phyloP scores from a whole-genome alignment of 2,888 invertebrate genomes.

The Antitype chi region DNA sequence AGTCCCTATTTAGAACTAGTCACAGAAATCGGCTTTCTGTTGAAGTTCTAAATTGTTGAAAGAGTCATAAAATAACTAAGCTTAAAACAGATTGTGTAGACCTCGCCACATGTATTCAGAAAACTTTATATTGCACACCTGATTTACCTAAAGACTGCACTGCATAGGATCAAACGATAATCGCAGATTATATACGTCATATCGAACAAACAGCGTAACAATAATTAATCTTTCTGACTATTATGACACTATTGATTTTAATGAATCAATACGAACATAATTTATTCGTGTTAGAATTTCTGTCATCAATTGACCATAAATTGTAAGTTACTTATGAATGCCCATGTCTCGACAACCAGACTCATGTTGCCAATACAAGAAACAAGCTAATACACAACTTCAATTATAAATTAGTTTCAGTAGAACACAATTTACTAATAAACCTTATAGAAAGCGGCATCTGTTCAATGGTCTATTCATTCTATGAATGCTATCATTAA shows the following conservation, averaged over 20 bases:
- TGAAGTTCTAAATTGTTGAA: background rate
- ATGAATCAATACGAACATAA: slow-evolving; percentile 38
- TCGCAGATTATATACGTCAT: background rate
- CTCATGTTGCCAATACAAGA: slow-evolving; percentile 61
- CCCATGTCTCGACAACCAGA: slow-evolving; percentile 53
- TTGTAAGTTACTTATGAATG: slow-evolving; percentile 63
- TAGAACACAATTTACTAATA: slow-evolving; percentile 73
- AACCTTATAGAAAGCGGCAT: slow-evolving; percentile 73
- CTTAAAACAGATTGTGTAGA: background rate
- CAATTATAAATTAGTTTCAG: slow-evolving; percentile 74
- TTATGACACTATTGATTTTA: slow-evolving; percentile 30
- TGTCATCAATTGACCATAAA: slow-evolving; percentile 53
- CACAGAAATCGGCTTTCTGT: background rate
- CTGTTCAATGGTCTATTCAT: slow-evolving; percentile 76
- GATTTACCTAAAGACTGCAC: slow-evolving; percentile 26
- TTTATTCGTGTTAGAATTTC: slow-evolving; percentile 36
- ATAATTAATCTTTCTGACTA: slow-evolving; percentile 3
- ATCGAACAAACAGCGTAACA: slow-evolving; percentile 8
- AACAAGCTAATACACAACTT: slow-evolving; percentile 60
- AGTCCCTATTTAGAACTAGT: background rate
- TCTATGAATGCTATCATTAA: slow-evolving; percentile 75
- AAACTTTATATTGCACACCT: slow-evolving; percentile 5
- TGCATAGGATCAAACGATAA: background rate
- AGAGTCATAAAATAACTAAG: background rate
- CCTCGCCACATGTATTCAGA: background rate